These are phyloP conservation scores for Protosalanx chinensis DNA, from an alignment of 2,797 vertebrate species.

Conservation along the genomic window DNA sequence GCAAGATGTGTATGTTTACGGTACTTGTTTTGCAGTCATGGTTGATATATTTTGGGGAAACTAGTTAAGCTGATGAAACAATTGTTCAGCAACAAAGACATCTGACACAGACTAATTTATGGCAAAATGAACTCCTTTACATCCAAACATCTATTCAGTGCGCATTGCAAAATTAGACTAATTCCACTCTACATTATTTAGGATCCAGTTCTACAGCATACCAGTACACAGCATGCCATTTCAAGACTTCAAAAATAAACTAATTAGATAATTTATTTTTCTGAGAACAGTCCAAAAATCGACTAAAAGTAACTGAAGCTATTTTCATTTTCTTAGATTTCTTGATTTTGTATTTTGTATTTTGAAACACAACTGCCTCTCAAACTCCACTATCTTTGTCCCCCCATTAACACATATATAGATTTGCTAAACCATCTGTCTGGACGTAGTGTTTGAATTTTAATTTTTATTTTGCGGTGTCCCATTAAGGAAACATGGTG, in stretches of 20 bases:
- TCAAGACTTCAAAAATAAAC: conserved; percentile 76
- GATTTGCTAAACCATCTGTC: conserved; percentile 63
- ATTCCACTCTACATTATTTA: not conserved
- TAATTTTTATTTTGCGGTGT: conserved; percentile 67
- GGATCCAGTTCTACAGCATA: conserved; percentile 30
- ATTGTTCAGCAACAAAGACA: not conserved
- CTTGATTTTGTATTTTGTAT: conserved; percentile 44
- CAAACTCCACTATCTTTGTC: conserved; percentile 7
- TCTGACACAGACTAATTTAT: not conserved
- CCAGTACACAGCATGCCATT: conserved; percentile 32
- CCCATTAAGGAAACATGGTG: conserved; percentile 71
- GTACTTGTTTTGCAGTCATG: too few relatives aligned
- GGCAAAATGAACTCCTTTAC: not conserved
- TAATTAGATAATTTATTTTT: conserved; percentile 83
- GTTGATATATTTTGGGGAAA: too few relatives aligned
- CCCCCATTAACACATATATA: conserved; percentile 58
- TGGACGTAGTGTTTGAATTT: conserved; percentile 60
- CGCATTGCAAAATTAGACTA: not conserved
- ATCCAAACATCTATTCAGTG: not conserved
- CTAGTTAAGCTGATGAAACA: too few relatives aligned
- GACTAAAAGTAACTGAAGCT: conserved; percentile 75
- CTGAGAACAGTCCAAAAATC: conserved; percentile 81
- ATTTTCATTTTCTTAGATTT: conserved; percentile 67
- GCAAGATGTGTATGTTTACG: not conserved
- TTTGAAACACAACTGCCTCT: conserved; percentile 16